A percentile compares a stretch with the other conserved stretches of the same genome.
Conservation (phyloP, 2,113 vertebrate species). For the Laticauda laticaudata region DNA sequence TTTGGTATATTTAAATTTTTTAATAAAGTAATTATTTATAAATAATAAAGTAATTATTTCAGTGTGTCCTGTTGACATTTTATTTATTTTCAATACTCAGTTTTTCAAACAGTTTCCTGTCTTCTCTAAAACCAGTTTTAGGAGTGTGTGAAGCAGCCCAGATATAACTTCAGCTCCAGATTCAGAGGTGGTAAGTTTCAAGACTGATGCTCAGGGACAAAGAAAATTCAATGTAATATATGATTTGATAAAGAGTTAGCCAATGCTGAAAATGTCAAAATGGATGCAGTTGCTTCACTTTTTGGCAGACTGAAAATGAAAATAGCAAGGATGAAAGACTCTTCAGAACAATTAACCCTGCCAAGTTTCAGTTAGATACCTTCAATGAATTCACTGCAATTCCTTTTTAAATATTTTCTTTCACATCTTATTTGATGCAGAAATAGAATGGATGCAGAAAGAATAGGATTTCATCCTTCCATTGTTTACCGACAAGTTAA, state of each 20-base stretch:
- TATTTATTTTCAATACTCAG: background rate
- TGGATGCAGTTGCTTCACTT: background rate
- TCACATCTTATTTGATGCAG: background rate
- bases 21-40: background rate
- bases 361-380: background rate
- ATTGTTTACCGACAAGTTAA: background rate
- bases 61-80: background rate
- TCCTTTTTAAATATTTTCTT: background rate
- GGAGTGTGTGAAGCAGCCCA: background rate
- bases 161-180: background rate
- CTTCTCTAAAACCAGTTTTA: background rate
- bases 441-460: background rate
- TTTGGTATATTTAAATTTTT: background rate
- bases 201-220: background rate
- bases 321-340: background rate
- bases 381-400: background rate
- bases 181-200: background rate
- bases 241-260: background rate
- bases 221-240: background rate
- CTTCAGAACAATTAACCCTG: background rate
- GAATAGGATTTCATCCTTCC: background rate
- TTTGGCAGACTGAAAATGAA: background rate
- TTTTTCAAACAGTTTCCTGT: background rate
- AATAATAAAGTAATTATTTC: background rate
- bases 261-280: background rate